Evolutionary conservation across 2,797 vertebrate species (phyloP).

Genomic region (Poecilia wingei): DNA sequence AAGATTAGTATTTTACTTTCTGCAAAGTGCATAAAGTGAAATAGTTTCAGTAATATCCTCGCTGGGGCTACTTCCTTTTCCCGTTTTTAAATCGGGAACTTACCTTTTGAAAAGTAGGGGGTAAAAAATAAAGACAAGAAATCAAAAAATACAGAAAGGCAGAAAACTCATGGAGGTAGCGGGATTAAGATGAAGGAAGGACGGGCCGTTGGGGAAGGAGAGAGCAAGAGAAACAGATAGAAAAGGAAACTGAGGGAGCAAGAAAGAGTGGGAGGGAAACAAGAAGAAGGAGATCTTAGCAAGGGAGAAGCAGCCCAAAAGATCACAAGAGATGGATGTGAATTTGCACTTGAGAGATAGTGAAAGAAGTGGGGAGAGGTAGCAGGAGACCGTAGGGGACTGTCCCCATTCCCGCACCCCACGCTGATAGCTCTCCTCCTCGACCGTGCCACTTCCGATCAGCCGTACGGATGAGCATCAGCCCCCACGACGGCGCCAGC

Average conservation of each 20-base stretch:
- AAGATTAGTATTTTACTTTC: conserved; percentile 50
- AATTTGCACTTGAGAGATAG: conserved; percentile 71
- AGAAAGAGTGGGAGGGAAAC: conserved; percentile 72
- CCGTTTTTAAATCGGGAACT: conserved; percentile 57
- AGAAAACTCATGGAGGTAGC: conserved; percentile 59
- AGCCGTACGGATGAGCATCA: conserved; percentile 63
- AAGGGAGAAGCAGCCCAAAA: conserved; percentile 69
- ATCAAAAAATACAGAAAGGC: conserved; percentile 35
- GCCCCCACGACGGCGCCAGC: conserved; percentile 65
- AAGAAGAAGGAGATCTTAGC: conserved; percentile 75
- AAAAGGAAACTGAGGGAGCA: conserved; percentile 57
- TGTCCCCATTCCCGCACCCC: conserved; percentile 77
- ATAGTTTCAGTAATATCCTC: conserved; percentile 71
- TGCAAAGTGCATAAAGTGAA: conserved; percentile 66
- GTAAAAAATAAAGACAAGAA: conserved; percentile 11
- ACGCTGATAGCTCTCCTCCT: conserved; percentile 70
- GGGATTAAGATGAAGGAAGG: conserved; percentile 72
- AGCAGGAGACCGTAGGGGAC: conserved; percentile 75
- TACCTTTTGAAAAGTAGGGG: conserved; percentile 50
- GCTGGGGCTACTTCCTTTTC: conserved; percentile 56
- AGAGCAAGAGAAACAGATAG: conserved; percentile 63
- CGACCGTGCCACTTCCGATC: conserved; percentile 76
- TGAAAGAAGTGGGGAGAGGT: conserved; percentile 52
- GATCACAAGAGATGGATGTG: conserved; percentile 75
- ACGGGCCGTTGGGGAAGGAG: conserved; percentile 70